phyloP scores from a whole-genome alignment of 2,113 vertebrate genomes.

The Melanerpes aurifrons region DNA sequence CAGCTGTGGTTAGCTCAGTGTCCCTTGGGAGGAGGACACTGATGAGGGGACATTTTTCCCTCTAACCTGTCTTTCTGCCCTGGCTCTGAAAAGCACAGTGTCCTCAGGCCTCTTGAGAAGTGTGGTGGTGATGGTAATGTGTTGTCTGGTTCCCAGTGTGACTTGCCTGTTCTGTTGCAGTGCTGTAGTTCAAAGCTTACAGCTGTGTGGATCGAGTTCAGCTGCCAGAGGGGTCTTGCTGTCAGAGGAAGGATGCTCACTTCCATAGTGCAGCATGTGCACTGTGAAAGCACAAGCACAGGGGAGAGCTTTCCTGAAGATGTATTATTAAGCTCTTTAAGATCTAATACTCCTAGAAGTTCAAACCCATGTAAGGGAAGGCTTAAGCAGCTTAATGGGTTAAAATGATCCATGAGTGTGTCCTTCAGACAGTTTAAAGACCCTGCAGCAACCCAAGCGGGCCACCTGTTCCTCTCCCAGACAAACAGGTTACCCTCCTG shows the following conservation, averaged over 20 bases:
- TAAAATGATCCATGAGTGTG: conserved; percentile 64
- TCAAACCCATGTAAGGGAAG: conserved; percentile 50
- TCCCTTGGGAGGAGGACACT: neutral
- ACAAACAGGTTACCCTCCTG: conserved; percentile 59
- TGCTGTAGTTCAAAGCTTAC: neutral
- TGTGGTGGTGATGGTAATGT: neutral
- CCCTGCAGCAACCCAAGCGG: conserved; percentile 7
- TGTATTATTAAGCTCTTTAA: conserved; percentile 66
- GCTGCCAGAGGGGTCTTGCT: neutral
- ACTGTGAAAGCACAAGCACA: neutral
- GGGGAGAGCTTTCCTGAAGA: conserved; percentile 44
- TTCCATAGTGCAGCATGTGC: neutral
- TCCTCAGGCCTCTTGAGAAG: neutral
- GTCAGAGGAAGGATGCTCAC: neutral
- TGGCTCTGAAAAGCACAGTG: neutral
- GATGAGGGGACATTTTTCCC: neutral
- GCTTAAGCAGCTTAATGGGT: conserved; percentile 69
- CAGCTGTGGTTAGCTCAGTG: rapidly evolving
- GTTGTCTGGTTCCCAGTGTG: neutral
- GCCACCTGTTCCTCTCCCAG: conserved; percentile 66
- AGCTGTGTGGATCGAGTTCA: neutral
- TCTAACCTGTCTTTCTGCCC: neutral
- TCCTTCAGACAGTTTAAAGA: conserved; percentile 69
- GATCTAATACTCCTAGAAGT: conserved; percentile 63
- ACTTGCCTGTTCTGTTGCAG: neutral